phyloP scores from a whole-genome alignment of 64 coral and sea anemone species.

The Exaiptasia diaphana region DNA sequence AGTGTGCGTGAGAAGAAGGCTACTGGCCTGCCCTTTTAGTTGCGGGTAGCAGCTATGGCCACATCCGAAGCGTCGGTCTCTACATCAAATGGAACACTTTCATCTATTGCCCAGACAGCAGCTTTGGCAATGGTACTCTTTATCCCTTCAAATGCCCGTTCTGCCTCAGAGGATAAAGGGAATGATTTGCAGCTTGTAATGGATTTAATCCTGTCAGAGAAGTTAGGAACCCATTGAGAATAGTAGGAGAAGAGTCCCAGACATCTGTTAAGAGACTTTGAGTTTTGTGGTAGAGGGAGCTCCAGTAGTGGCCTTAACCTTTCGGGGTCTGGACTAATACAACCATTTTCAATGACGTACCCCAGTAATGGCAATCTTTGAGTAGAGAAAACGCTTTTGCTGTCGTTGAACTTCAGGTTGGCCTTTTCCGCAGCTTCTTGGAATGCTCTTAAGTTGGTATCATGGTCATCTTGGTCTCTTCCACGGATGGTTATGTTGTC shows the following conservation, averaged over 20 bases:
- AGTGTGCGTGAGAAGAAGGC: conserved; percentile 48
- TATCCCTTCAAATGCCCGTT: conserved; percentile 1
- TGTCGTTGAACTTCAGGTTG: conserved; percentile 32
- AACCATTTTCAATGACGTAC: conserved; percentile 50
- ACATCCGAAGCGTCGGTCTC: conserved; percentile 60
- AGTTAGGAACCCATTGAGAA: conserved; percentile 43
- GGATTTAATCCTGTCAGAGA: conserved; percentile 40
- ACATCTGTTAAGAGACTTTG: conserved; percentile 42
- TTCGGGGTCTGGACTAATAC: conserved; percentile 63
- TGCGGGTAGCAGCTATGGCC: conserved; percentile 45
- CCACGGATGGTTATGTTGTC: conserved; percentile 65
- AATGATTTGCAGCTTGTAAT: conserved; percentile 37
- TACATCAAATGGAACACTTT: conserved; percentile 51
- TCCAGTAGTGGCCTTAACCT: conserved; percentile 43
- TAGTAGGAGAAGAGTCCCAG: conserved; percentile 59
- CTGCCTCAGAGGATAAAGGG: not conserved
- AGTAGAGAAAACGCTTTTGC: conserved; percentile 76
- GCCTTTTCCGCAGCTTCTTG: conserved; percentile 42
- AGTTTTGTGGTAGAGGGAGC: conserved; percentile 39
- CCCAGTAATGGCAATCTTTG: conserved; percentile 54
- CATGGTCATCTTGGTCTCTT: conserved; percentile 63
- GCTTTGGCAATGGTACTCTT: conserved; percentile 9
- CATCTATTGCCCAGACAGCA: conserved; percentile 17
- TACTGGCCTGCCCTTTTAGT: conserved; percentile 47
- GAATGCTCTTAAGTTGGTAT: conserved; percentile 46